Conservation (phyloP, 2,113 vertebrate genomes). For the Aleadryas rufinucha region DNA sequence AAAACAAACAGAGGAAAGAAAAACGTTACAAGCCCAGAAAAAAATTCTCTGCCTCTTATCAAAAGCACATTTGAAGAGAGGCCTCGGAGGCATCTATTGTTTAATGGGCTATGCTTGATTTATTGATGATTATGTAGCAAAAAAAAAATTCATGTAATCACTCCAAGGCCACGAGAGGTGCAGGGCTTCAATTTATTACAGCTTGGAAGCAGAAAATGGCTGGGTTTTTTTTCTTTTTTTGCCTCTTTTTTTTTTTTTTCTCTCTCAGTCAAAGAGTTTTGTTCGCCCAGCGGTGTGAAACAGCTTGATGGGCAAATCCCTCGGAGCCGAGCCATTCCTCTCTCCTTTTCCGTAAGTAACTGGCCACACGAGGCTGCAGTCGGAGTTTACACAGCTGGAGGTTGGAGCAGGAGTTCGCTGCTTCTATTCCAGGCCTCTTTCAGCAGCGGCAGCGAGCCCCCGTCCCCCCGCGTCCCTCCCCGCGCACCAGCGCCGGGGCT, state of each 20-base stretch:
- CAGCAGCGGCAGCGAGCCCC: neutral
- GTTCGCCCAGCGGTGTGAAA: constrained; percentile 6
- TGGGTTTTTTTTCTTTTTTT: neutral
- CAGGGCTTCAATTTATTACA: constrained; percentile 3
- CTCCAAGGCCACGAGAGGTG: neutral
- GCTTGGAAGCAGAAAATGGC: neutral
- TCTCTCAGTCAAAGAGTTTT: neutral
- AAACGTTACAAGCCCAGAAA: constrained; percentile 41
- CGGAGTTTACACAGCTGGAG: constrained; percentile 58
- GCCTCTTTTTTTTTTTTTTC: neutral
- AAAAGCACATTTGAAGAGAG: constrained; percentile 62
- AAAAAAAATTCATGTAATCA: neutral
- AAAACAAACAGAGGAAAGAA: constrained; percentile 65
- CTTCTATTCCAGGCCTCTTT: neutral
- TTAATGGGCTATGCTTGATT: constrained; percentile 56
- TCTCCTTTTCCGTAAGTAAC: constrained; percentile 3
- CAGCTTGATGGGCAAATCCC: constrained; percentile 36
- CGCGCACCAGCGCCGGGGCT: fast-evolving
- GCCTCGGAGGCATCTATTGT: constrained; percentile 57
- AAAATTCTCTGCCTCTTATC: constrained; percentile 57
- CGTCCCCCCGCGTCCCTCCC: neutral
- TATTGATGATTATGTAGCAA: constrained; percentile 50
- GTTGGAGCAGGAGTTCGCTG: neutral
- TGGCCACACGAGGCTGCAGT: constrained; percentile 17
- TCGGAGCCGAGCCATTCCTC: neutral